Conservation (phyloP, 2,113 vertebrate species). For the Zosterops hypoxanthus region DNA sequence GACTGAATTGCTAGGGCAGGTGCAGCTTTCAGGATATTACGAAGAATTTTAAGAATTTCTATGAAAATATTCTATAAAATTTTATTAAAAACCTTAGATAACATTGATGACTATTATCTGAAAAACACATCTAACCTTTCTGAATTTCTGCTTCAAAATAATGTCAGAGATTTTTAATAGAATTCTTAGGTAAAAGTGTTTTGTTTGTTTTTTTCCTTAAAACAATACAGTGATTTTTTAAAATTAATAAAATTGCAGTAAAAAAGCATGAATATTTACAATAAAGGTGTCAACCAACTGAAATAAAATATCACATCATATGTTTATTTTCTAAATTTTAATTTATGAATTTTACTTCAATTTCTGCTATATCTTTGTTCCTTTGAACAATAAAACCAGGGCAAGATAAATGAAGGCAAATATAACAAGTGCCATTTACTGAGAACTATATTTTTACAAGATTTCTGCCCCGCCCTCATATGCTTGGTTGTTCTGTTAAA, state of each 20-base stretch:
- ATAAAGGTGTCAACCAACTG: neutral
- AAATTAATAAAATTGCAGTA: neutral
- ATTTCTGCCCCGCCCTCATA: neutral
- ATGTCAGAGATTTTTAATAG: neutral
- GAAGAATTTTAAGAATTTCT: neutral
- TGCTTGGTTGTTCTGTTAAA: fast-evolving
- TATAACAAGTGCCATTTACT: neutral
- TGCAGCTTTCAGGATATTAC: neutral
- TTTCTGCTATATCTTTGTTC: neutral
- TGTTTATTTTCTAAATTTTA: neutral
- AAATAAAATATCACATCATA: neutral
- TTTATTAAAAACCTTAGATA: neutral
- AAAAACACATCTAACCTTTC: neutral
- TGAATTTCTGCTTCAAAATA: neutral
- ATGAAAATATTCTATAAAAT: neutral
- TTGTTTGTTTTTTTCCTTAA: neutral
- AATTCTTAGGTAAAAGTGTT: neutral
- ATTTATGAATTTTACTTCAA: neutral
- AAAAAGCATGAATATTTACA: neutral
- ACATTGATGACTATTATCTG: neutral
- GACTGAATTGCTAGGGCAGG: neutral
- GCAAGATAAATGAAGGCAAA: neutral
- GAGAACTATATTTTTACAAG: neutral
- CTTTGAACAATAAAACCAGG: neutral
- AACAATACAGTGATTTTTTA: neutral